Percentiles rank a stretch among this genome's conserved stretches.
Conservation (phyloP, 1,140 invertebrate species). For the Zophobas atratus region DNA sequence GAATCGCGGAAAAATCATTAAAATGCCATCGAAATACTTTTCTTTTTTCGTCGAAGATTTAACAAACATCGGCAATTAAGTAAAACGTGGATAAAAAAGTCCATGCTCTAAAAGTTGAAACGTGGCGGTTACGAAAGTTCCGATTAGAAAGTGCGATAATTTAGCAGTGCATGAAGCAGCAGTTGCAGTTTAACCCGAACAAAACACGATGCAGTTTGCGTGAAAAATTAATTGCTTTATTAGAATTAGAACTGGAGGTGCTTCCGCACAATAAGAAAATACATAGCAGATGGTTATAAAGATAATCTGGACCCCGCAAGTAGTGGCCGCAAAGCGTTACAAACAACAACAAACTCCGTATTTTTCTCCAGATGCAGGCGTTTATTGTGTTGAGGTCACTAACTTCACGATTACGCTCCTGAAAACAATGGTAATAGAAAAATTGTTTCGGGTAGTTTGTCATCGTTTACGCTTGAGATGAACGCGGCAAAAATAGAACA, state of each 20-base stretch:
- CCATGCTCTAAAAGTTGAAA: constrained; percentile 16
- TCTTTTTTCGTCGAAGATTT: neutral
- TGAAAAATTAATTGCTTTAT: constrained; percentile 22
- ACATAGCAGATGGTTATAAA: too few species aligned
- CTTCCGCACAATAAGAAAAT: neutral
- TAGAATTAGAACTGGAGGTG: neutral
- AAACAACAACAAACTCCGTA: constrained; percentile 16
- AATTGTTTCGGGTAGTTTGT: constrained; percentile 33
- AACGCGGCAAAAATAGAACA: constrained; percentile 6
- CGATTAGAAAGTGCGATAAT: constrained; percentile 36
- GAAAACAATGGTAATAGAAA: constrained; percentile 26
- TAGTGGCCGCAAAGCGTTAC: neutral
- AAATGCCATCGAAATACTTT: neutral
- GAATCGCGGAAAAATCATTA: neutral
- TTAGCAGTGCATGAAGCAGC: constrained; percentile 38
- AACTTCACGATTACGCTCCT: constrained; percentile 1
- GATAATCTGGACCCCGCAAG: too few species aligned
- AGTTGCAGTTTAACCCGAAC: neutral
- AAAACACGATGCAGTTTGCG: constrained; percentile 12
- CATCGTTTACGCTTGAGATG: constrained; percentile 29
- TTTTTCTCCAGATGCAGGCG: constrained; percentile 7
- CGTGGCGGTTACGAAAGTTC: constrained; percentile 20
- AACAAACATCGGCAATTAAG: constrained; percentile 2
- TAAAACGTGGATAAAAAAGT: constrained; percentile 4
- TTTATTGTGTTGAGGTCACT: constrained; percentile 18